Percentiles rank a stretch among this genome's conserved stretches.
Evolutionary conservation across 2,888 invertebrate species (phyloP).

Genomic region (Toxonevra muliebris): DNA sequence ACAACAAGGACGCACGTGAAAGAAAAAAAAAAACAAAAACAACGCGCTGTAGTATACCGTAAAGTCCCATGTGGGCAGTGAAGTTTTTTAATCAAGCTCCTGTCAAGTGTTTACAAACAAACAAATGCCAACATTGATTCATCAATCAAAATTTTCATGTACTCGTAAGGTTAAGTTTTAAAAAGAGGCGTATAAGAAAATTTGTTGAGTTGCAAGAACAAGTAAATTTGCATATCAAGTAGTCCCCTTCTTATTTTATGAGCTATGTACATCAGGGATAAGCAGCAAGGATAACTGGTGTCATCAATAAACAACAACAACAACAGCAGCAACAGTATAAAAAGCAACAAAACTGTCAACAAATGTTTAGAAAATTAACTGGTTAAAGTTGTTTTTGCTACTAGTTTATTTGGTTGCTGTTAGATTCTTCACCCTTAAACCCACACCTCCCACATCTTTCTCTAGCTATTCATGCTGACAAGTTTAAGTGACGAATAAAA

Average conservation of each 20-base stretch:
- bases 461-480: slow-evolving; percentile 37
- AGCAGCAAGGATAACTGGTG: slow-evolving; percentile 4
- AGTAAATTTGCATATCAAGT: slow-evolving; percentile 41
- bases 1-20: slow-evolving; percentile 11
- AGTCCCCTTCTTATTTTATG: not conserved
- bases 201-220: slow-evolving; percentile 26
- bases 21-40: slow-evolving; percentile 26
- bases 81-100: slow-evolving; percentile 64
- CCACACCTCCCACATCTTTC: slow-evolving; percentile 27
- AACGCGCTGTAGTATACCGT: slow-evolving; percentile 21
- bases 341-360: slow-evolving; percentile 37
- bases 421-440: slow-evolving; percentile 2
- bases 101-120: slow-evolving; percentile 60
- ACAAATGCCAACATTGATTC: slow-evolving; percentile 51
- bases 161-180: slow-evolving; percentile 14
- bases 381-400: slow-evolving; percentile 25
- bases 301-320: not conserved
- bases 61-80: slow-evolving; percentile 63
- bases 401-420: slow-evolving; percentile 8
- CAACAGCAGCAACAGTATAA: not conserved
- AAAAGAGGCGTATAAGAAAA: slow-evolving; percentile 24
- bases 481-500: slow-evolving; percentile 33
- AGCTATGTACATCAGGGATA: too few species aligned
- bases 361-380: slow-evolving; percentile 29
- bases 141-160: slow-evolving; percentile 55